Base-by-base conservation (phyloP, 2,888 invertebrate genomes). In the Apamea anceps region DNA sequence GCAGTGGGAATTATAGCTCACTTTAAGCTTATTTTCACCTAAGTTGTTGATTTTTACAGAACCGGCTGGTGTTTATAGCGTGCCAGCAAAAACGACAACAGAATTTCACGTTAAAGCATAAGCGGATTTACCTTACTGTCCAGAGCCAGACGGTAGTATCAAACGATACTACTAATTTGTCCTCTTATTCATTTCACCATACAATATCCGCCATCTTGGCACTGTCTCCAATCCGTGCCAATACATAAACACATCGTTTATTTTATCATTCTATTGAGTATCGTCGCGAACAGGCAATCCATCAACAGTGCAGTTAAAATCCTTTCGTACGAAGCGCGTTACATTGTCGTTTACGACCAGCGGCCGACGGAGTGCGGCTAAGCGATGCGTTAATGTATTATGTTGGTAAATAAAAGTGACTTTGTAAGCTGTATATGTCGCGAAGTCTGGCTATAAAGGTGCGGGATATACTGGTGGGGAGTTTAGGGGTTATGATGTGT, bases 351-450 rank as follows among this genome's bases (percentile, higher is more conserved):
- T 90, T 90, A 90, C 80, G 79, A 81, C 72, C 79, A 66, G 72
- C 73, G 80, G 84, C 66, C 42, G 71, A 54, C 75, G 65, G 77
- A 74, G 76, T 70, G 68, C 77, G 65, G 78, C 82, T 90, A 80
- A 90, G 86, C 90, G 84, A 85, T 87, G 80, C 83, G 88, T 90
- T 88, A 89, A 89, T 88, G 84, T 90, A 87, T 80, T 83, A 85
- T 74, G 82, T 79, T 83, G 79, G 84, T 65, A 81, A 81, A 88
- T 90, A 88, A 89, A 80, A 89, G 81, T 81, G 74, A 90, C 90
- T 87, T 90, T 91, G 91, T 91, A 87, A 81, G 81, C 77, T 77
- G 62, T 78, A 72, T 79, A 63, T 77, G 75, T 85, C 82, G 84
- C 80, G 76, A 82, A 78, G 80, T 82, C 71, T 81, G 75, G 82